These are phyloP conservation scores for Knipowitschia caucasica DNA, from an alignment of 2,797 vertebrate species.

Conservation along the genomic window DNA sequence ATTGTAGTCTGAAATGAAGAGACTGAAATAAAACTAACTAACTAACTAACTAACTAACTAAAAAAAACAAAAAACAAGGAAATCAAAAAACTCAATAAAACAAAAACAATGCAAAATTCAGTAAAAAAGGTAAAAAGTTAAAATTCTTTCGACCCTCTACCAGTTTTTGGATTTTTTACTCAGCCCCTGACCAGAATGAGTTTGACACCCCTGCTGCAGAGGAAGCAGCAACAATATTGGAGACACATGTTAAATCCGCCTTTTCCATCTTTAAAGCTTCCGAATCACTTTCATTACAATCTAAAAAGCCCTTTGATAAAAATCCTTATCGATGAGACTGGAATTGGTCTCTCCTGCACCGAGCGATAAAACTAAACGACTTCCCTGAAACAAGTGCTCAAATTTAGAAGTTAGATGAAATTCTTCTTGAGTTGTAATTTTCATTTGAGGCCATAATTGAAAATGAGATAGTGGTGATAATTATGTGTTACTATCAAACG, in stretches of 20 bases:
- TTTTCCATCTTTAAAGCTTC: neutral
- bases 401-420: constrained; percentile 30
- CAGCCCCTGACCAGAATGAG: too few relatives aligned
- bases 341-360: constrained; percentile 20
- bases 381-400: constrained; percentile 16
- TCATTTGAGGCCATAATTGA: constrained; percentile 26
- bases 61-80: too few relatives aligned
- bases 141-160: too few relatives aligned
- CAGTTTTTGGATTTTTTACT: too few relatives aligned
- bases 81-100: too few relatives aligned
- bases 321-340: constrained; percentile 7
- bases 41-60: too few relatives aligned
- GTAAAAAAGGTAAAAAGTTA: too few relatives aligned
- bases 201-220: too few relatives aligned
- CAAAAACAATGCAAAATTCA: too few relatives aligned
- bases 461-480: constrained; percentile 24
- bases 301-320: constrained; percentile 3
- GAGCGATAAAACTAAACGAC: constrained; percentile 37
- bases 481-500: constrained; percentile 21
- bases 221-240: too few relatives aligned
- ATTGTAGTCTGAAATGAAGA: too few relatives aligned
- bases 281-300: constrained; percentile 1
- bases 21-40: too few relatives aligned
- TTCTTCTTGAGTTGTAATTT: constrained; percentile 36
- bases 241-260: neutral